phyloP scores from a whole-genome alignment of 2,888 invertebrate genomes.

The Scaptomyza cyrtandrae region DNA sequence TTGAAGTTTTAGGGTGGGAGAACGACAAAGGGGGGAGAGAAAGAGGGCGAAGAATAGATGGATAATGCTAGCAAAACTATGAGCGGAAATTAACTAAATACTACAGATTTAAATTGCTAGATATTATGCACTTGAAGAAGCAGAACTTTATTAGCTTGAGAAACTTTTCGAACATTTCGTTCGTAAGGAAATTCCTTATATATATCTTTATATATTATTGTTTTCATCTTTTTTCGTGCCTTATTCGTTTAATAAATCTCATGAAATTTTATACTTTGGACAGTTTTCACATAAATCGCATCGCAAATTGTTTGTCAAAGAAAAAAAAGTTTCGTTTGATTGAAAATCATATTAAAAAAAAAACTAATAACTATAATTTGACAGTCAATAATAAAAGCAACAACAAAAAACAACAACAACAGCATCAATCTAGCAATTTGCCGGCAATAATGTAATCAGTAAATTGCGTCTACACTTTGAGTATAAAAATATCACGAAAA shows the following conservation, averaged over 20 bases:
- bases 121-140: too few species aligned
- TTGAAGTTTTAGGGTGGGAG: constrained; percentile 3
- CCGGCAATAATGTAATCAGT: constrained; percentile 76
- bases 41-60: background rate
- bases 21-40: background rate
- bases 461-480: constrained; percentile 74
- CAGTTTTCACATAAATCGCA: constrained; percentile 23
- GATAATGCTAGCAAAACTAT: background rate
- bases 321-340: constrained; percentile 39
- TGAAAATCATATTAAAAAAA: constrained; percentile 44
- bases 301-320: constrained; percentile 51
- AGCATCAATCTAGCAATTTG: constrained; percentile 76
- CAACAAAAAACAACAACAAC: constrained; percentile 46
- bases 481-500: constrained; percentile 17
- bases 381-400: constrained; percentile 64
- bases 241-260: background rate
- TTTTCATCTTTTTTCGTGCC: background rate
- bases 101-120: background rate
- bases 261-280: background rate
- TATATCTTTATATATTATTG: too few species aligned
- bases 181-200: too few species aligned
- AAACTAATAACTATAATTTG: constrained; percentile 75
- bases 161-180: too few species aligned
- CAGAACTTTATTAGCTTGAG: too few species aligned
- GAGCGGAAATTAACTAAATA: background rate